Percentiles rank a stretch among this genome's conserved stretches.
phyloP scores from a whole-genome alignment of 1,140 invertebrate species.

The Babylonia areolata region DNA sequence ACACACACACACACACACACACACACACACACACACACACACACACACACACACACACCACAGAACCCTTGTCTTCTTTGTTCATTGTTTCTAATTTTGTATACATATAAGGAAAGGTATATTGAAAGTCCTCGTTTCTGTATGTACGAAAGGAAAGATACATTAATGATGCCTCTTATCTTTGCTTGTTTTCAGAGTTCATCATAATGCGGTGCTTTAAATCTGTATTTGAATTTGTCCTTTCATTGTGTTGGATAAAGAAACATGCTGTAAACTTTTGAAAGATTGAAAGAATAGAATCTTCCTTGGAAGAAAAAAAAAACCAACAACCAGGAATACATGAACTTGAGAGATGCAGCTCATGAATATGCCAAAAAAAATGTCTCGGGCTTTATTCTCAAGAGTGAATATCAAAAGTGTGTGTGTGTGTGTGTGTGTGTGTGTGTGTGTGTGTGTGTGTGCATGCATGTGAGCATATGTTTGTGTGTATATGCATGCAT shows the following conservation, averaged over 20 bases:
- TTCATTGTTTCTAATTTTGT: neutral
- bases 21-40: constrained; percentile 28
- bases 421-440: neutral
- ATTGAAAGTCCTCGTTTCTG: neutral
- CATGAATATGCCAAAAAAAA: neutral
- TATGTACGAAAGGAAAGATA: neutral
- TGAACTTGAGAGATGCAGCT: neutral
- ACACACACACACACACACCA: constrained; percentile 39
- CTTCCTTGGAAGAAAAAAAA: no score
- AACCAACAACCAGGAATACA: neutral
- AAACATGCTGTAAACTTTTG: no score
- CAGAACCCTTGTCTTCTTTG: no score
- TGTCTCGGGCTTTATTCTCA: no score
- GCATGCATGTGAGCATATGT: constrained; percentile 6
- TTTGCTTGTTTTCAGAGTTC: neutral
- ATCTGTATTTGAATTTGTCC: neutral
- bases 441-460: neutral
- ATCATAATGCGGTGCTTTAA: neutral
- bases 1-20: constrained; percentile 34
- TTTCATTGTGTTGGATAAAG: no score
- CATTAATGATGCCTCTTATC: neutral
- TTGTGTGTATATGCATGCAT: no score
- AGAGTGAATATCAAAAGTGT: no score
- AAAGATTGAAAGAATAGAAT: neutral
- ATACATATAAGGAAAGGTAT: neutral